Base-by-base conservation (phyloP, 92 coral and sea anemone genomes). In the Meandrina meandrites region DNA sequence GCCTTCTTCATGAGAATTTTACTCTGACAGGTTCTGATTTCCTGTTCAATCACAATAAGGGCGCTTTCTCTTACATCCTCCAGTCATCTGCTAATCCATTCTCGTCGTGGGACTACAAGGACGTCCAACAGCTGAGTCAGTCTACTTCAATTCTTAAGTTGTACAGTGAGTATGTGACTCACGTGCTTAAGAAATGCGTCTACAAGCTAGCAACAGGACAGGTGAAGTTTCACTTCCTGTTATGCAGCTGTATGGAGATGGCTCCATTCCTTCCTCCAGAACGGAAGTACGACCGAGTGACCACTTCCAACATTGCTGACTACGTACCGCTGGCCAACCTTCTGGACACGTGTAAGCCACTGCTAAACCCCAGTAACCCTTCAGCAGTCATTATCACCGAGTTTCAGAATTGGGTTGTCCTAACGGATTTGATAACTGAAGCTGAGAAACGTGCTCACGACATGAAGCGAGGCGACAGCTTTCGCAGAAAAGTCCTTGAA, bases 101-200 rank as follows among this genome's bases (percentile, higher is more conserved):
- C 80, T 30, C 64, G 11, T 76, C 89, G 73, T 94, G 98, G 98
- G 98, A 94, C 81, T 94, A 94, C 90, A 67, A 84, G 40, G 81
- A 82, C 37, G 96, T 82, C 47, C 82, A 84, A 18, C 66, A 24
- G 16, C 90, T 87, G 82, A 82, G 85, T 40, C 21, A 74, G 36
- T 40, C 80, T 31, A 34, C 78, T 34, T 91, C 86, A 53, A 54
- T 93, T 35, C 88, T 79, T 4, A 82, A 87, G 78, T 87, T 92
- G 94, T 94, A 92, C 86, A 89, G 90, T 60, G 79, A 35, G 67
- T 92, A 94, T 79, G 82, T 94, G 47, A 79, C 88, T 84, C 88
- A 85, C 79, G 91, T 92, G 32, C 75, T 92, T 45, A 66, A 66
- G 75, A 77, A 81, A n/a, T 80, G 81, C 80, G 78, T 82, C 36